phyloP scores from a whole-genome alignment of 1,140 invertebrate genomes.

The Neelides sp. region DNA sequence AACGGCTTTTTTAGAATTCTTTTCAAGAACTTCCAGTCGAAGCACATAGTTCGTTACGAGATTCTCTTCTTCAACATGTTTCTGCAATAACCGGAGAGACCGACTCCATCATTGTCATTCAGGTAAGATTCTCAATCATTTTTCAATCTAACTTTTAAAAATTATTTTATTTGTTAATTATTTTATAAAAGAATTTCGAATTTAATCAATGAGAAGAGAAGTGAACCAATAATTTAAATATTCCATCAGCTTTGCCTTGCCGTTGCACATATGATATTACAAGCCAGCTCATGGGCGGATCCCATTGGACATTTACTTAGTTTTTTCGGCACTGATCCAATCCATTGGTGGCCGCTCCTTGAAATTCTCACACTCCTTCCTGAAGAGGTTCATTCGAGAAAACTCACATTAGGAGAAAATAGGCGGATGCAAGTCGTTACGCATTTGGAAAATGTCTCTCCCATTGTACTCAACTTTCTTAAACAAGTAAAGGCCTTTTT shows the following conservation, averaged over 20 bases:
- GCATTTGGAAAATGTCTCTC: conserved; percentile 48
- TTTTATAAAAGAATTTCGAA: not conserved
- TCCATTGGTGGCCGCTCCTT: conserved; percentile 62
- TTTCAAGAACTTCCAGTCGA: conserved; percentile 84
- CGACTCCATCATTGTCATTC: conserved; percentile 72
- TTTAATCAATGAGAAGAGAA: not conserved
- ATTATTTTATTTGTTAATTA: conserved; percentile 9
- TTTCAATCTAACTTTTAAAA: conserved; percentile 2
- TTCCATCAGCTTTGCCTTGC: conserved; percentile 65
- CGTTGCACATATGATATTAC: conserved; percentile 80
- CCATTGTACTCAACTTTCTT: conserved; percentile 34
- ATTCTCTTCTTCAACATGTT: conserved; percentile 84
- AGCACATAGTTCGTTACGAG: conserved; percentile 68
- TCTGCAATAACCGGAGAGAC: conserved; percentile 68
- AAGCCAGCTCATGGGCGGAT: conserved; percentile 84
- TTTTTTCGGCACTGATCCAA: conserved; percentile 42
- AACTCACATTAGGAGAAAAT: conserved; percentile 77
- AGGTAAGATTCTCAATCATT: conserved; percentile 43
- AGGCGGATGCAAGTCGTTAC: conserved; percentile 66
- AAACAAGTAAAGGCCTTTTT: conserved; percentile 23
- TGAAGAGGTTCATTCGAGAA: conserved; percentile 82
- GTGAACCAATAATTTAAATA: conserved; percentile 22
- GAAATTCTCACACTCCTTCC: conserved; percentile 87
- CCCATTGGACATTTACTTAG: conserved; percentile 74
- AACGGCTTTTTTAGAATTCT: conserved; percentile 49